Evolutionary conservation across 2,888 invertebrate genomes (phyloP).

Genomic region (Microctonus aethiopoides): DNA sequence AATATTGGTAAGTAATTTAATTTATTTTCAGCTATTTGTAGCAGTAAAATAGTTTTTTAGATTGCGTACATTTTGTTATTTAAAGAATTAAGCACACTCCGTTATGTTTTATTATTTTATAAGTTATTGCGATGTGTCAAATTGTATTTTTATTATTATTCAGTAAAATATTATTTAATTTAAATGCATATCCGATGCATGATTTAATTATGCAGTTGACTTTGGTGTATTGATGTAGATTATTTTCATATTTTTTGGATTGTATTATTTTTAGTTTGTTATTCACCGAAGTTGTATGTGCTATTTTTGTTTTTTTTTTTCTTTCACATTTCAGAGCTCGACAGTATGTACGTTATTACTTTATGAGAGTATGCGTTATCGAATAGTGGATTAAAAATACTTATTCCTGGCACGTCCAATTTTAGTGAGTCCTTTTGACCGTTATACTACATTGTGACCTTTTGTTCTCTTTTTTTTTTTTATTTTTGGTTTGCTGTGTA

Average conservation of each 20-base stretch:
- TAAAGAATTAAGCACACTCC: conserved; percentile 8
- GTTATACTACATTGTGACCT: conserved; percentile 52
- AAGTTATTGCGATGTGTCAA: background rate
- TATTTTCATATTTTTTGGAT: conserved; percentile 25
- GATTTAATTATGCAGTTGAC: conserved; percentile 2
- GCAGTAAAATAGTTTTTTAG: no score
- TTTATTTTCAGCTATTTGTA: conserved; percentile 7
- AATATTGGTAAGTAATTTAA: conserved; percentile 70
- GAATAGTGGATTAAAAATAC: conserved; percentile 9
- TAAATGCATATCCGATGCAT: conserved; percentile 19
- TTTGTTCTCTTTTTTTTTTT: conserved; percentile 19
- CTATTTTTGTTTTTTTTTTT: conserved; percentile 16
- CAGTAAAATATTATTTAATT: background rate
- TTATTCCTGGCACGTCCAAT: conserved; percentile 57
- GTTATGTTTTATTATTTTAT: conserved; percentile 8
- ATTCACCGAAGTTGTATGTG: conserved; percentile 24
- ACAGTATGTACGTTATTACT: conserved; percentile 56
- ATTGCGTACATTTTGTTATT: background rate
- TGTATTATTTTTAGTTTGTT: conserved; percentile 17
- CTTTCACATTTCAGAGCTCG: conserved; percentile 57
- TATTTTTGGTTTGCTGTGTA: conserved; percentile 44
- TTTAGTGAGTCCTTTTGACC: conserved; percentile 47
- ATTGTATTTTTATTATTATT: background rate
- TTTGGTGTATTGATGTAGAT: conserved; percentile 5
- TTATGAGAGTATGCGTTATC: conserved; percentile 32